These are phyloP conservation scores for Promerops cafer DNA, from an alignment of 2,113 vertebrate genomes.

Conservation along the genomic window DNA sequence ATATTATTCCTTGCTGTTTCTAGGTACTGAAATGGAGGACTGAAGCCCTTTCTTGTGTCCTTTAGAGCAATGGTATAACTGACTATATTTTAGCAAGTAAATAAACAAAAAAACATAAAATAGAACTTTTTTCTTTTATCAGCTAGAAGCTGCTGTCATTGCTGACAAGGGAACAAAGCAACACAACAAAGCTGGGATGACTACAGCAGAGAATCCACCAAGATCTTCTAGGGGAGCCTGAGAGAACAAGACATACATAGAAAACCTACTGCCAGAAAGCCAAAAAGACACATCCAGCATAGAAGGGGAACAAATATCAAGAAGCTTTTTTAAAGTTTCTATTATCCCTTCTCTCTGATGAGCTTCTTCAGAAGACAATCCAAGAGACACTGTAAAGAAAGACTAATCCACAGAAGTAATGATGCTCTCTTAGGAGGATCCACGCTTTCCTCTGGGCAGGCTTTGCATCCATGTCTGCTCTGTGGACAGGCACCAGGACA, in stretches of 20 bases:
- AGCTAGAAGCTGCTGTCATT: not conserved
- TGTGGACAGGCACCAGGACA: not conserved
- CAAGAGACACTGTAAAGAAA: not conserved
- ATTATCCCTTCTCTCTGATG: not conserved
- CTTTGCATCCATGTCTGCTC: too few relatives aligned
- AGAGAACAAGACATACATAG: not conserved
- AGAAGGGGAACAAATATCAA: not conserved
- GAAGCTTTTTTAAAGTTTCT: not conserved
- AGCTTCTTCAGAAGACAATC: not conserved
- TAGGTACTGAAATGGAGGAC: not conserved
- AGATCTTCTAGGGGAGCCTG: not conserved
- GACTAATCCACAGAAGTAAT: not conserved
- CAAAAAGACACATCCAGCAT: not conserved
- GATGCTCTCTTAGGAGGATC: not conserved
- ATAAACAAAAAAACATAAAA: not conserved
- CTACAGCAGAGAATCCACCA: not conserved
- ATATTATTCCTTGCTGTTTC: not conserved
- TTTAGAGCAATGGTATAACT: not conserved
- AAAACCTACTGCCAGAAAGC: not conserved
- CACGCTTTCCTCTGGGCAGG: not conserved
- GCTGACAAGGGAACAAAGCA: not conserved
- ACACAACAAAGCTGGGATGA: not conserved
- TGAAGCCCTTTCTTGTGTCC: not conserved
- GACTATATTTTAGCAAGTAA: not conserved
- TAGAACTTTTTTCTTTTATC: not conserved